Percentiles rank a stretch among this genome's conserved stretches.
Conservation (phyloP, 2,113 vertebrate genomes). For the Leptodactylus fuscus region DNA sequence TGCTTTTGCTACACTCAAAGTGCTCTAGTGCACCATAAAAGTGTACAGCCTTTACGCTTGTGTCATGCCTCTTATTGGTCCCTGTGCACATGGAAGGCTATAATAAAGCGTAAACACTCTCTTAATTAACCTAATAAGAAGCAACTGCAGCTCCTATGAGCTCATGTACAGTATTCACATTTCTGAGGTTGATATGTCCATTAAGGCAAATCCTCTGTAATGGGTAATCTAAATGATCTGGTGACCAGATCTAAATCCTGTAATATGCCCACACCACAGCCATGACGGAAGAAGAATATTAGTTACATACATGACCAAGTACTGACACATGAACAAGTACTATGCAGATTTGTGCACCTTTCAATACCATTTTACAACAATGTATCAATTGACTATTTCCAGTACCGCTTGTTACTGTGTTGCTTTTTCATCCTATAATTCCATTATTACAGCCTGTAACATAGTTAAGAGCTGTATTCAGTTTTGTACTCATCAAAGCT, state of each 20-base stretch:
- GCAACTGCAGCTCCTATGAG: neutral
- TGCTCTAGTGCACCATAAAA: too few species aligned
- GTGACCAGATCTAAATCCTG: neutral
- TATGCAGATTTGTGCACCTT: neutral
- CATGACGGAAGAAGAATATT: neutral
- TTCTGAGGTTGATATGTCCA: neutral
- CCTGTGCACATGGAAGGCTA: too few species aligned
- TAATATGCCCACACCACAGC: neutral
- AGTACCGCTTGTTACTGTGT: too few species aligned
- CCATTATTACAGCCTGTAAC: too few species aligned
- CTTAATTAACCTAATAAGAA: constrained; percentile 35
- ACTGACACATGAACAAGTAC: neutral
- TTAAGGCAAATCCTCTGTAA: constrained; percentile 8
- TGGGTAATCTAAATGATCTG: neutral
- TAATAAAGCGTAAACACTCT: neutral
- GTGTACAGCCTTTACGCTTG: too few species aligned
- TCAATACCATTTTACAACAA: too few species aligned
- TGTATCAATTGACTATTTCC: too few species aligned
- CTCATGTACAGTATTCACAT: neutral
- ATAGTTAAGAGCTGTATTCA: too few species aligned
- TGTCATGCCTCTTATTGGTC: too few species aligned
- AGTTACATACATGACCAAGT: neutral
- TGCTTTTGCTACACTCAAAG: too few species aligned
- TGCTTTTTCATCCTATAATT: too few species aligned
- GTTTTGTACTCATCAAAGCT: too few species aligned